Conservation (phyloP, 2,888 invertebrate species). For the Salticus scenicus region DNA sequence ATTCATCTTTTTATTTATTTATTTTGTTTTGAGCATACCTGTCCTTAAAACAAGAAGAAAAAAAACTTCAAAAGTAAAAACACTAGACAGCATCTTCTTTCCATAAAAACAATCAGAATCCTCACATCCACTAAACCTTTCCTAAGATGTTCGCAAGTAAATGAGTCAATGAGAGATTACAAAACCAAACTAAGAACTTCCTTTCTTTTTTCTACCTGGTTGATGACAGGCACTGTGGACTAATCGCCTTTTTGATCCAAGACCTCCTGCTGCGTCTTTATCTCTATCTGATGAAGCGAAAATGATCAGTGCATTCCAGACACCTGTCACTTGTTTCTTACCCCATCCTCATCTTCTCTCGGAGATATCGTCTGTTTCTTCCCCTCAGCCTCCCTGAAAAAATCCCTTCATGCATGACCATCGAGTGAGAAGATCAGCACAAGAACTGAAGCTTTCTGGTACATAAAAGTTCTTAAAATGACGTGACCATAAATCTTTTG, state of each 20-base stretch:
- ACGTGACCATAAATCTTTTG: background rate
- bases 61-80: too few species aligned
- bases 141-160: background rate
- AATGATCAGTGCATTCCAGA: constrained; percentile 50
- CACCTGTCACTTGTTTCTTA: constrained; percentile 54
- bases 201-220: background rate
- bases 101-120: too few species aligned
- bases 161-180: background rate
- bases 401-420: background rate
- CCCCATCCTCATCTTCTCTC: background rate
- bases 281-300: constrained; percentile 54
- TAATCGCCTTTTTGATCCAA: constrained; percentile 4
- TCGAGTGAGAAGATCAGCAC: background rate
- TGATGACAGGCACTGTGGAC: background rate
- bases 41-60: too few species aligned
- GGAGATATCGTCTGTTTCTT: background rate
- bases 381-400: background rate
- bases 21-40: too few species aligned
- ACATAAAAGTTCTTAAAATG: background rate
- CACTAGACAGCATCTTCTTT: too few species aligned
- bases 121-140: background rate
- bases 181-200: constrained; percentile 11
- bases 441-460: background rate
- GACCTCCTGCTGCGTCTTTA: constrained; percentile 37
- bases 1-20: too few species aligned